A percentile compares a stretch with the other conserved stretches of the same genome.
These are phyloP conservation scores for Gobio gobio DNA, from an alignment of 2,113 vertebrate species.

Conservation along the genomic window DNA sequence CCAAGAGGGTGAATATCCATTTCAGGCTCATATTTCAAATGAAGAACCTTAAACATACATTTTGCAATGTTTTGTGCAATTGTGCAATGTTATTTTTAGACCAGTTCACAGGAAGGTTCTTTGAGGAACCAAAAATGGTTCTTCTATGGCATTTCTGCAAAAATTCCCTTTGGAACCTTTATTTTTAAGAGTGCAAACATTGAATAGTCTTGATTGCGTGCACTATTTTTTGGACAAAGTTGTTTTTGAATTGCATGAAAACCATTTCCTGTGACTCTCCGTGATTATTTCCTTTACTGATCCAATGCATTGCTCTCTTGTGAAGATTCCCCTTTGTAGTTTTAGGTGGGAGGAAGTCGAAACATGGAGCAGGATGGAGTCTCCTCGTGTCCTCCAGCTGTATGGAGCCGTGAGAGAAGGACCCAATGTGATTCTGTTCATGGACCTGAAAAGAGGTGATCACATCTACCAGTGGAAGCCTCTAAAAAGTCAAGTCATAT, in stretches of 20 bases:
- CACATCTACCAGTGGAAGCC: neutral
- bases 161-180: no score
- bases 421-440: conserved; percentile 88
- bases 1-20: conserved; percentile 84
- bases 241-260: neutral
- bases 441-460: conserved; percentile 92
- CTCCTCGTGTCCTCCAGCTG: conserved; percentile 86
- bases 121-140: no score
- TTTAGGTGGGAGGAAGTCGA: conserved; percentile 89
- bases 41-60: no score
- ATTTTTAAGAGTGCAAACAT: neutral
- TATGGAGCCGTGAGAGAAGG: conserved; percentile 91
- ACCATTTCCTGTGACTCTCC: neutral
- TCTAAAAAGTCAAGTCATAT: neutral
- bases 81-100: no score
- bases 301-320: neutral
- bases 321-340: conserved; percentile 83
- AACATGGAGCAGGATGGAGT: conserved; percentile 82
- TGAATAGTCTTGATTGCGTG: neutral
- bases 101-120: no score
- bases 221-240: neutral
- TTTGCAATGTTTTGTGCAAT: no score
- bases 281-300: neutral
- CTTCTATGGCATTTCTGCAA: no score
- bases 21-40: no score